These are phyloP conservation scores for Psylliodes chrysocephalus DNA, from an alignment of 2,888 invertebrate species.

Conservation along the genomic window DNA sequence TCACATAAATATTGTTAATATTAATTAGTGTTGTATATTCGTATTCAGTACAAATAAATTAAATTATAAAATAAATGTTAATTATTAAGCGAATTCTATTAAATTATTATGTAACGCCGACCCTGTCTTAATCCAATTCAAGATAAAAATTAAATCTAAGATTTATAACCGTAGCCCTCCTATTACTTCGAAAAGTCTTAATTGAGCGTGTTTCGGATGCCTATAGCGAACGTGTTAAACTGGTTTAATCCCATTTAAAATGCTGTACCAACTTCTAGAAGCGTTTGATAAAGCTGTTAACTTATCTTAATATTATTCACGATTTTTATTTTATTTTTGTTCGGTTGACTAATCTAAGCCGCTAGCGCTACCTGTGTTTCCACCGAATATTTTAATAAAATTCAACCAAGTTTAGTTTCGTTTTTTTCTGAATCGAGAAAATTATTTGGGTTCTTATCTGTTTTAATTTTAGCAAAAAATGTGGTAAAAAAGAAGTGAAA, in stretches of 20 bases:
- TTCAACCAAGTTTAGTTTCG: too few species aligned
- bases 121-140: not conserved
- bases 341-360: not conserved
- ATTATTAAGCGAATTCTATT: not conserved
- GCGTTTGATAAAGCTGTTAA: conserved; percentile 16
- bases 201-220: conserved; percentile 42
- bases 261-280: conserved; percentile 4
- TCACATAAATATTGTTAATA: too few species aligned
- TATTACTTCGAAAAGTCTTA: conserved; percentile 42
- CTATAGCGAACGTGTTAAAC: conserved; percentile 38
- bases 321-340: not conserved
- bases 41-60: not conserved
- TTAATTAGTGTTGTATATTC: too few species aligned
- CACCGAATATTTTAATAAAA: not conserved
- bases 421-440: not conserved
- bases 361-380: not conserved
- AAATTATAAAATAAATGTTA: too few species aligned
- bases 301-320: conserved; percentile 19
- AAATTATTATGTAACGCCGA: not conserved
- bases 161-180: conserved; percentile 45
- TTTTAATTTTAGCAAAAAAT: too few species aligned
- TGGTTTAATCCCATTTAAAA: conserved; percentile 28
- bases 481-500: too few species aligned
- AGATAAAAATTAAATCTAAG: conserved; percentile 39
- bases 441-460: too few species aligned